These are phyloP conservation scores for Dromococcyx pavoninus DNA, from an alignment of 2,797 vertebrate species.

Conservation along the genomic window DNA sequence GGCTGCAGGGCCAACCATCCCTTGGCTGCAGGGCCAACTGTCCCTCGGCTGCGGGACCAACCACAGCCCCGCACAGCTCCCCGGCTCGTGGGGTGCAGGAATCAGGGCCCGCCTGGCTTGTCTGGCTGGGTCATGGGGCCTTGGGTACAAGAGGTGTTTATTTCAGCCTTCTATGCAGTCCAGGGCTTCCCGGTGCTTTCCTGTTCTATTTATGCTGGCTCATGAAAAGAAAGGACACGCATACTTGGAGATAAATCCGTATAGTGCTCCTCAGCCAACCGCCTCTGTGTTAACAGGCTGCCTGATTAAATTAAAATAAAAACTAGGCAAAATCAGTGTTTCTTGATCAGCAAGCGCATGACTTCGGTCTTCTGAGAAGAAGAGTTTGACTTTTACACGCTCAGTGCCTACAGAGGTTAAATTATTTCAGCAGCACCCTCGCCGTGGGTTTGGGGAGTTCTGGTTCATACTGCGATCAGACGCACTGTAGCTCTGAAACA, in stretches of 20 bases:
- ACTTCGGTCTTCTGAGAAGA: neutral
- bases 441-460: accelerated
- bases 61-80: neutral
- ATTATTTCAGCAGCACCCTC: neutral
- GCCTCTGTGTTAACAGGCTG: neutral
- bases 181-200: neutral
- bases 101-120: neutral
- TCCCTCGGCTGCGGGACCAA: too few relatives aligned
- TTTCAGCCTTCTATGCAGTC: accelerated
- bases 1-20: neutral
- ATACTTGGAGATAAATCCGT: neutral
- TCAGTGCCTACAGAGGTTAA: neutral
- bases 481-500: neutral
- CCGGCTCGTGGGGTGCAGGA: neutral
- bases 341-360: neutral
- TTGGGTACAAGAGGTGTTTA: accelerated
- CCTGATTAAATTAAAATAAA: neutral
- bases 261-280: neutral
- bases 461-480: accelerated
- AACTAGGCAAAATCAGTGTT: neutral
- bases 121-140: too few relatives aligned
- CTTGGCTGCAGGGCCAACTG: too few relatives aligned
- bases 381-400: neutral
- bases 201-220: accelerated
- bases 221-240: accelerated